Percentiles rank a stretch among this genome's conserved stretches.
Conservation (phyloP, 1,140 invertebrate genomes). For the Drosophila sulfurigaster region DNA sequence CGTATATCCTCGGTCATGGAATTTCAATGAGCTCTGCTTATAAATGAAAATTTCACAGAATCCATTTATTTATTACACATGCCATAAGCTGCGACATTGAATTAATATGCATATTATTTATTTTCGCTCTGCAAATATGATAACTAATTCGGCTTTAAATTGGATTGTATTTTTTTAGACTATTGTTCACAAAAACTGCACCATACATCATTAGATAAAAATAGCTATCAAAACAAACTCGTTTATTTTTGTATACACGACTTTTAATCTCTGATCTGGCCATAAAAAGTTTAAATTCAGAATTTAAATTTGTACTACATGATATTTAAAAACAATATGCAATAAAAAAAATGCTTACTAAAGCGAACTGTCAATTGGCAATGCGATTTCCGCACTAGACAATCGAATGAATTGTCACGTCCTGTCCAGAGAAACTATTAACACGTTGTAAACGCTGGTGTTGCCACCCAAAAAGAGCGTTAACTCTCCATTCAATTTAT, state of each 20-base stretch:
- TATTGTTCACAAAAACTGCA: too few relatives aligned
- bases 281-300: neutral
- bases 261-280: neutral
- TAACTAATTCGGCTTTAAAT: conserved; percentile 6
- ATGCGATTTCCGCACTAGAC: conserved; percentile 12
- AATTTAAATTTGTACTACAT: neutral
- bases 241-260: neutral
- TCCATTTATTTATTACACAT: neutral
- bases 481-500: conserved; percentile 19
- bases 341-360: conserved; percentile 11
- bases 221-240: neutral
- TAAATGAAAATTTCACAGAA: conserved; percentile 7
- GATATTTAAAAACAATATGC: neutral
- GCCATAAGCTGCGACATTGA: neutral
- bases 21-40: conserved; percentile 4
- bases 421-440: conserved; percentile 13
- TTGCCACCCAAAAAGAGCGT: conserved; percentile 20
- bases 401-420: conserved; percentile 31
- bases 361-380: conserved; percentile 8
- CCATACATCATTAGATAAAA: neutral
- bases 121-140: conserved; percentile 9
- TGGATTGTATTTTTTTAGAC: neutral
- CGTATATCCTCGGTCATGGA: neutral
- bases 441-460: conserved; percentile 11
- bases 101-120: conserved; percentile 3